Base-by-base conservation (phyloP, 2,113 vertebrate species). In the Paradoxurus hermaphroditus region DNA sequence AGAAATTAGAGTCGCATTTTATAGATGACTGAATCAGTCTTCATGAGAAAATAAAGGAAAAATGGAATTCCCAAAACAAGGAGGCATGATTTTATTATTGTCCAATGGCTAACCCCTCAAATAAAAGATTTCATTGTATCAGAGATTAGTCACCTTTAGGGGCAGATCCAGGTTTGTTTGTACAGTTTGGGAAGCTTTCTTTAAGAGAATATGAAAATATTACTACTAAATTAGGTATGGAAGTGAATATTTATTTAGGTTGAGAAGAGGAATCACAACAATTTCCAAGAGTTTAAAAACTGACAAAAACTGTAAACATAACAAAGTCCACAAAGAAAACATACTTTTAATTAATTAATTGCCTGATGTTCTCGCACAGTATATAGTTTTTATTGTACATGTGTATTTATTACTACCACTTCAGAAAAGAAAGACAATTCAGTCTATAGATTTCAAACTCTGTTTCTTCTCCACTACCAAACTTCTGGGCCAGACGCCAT, bases 251-350 rank as follows among this genome's bases (percentile, higher is more conserved):
- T 53, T 85, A 63, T 65, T 63, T 95, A 78, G 53, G 19, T 39
- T 89, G 29, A 79, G 39, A 84, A 94, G 27, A 75, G 25, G n/a
- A 78, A 56, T 78, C 27, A 70, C 49, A 95, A 75, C 25, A 91
- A 77, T 63, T 94, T 56, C 53, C 7, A 70, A 59, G 92, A 83
- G 72, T 87, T 96, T 93, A 75, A 93, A 94, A 79, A 14, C 44
- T 82, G 51, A 78, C 18, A 89, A 92, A 31, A 73, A 87, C 8
- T 7, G 6, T 51, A 82, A 56, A 36, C 3, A 67, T 27, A 70
- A 59, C 25, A 82, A 90, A 89, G 87, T 72, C 23, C 39, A 87
- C 75, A 96, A 87, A 70, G 81, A 67, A 82, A 92, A 31, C 46
- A 36, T 15, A 29, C 9, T 91, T 94, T 65, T 63, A 39, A 63